Percentiles rank a stretch among this genome's conserved stretches.
These are phyloP conservation scores for Apamea sordens DNA, from an alignment of 2,888 invertebrate genomes.

Conservation along the genomic window DNA sequence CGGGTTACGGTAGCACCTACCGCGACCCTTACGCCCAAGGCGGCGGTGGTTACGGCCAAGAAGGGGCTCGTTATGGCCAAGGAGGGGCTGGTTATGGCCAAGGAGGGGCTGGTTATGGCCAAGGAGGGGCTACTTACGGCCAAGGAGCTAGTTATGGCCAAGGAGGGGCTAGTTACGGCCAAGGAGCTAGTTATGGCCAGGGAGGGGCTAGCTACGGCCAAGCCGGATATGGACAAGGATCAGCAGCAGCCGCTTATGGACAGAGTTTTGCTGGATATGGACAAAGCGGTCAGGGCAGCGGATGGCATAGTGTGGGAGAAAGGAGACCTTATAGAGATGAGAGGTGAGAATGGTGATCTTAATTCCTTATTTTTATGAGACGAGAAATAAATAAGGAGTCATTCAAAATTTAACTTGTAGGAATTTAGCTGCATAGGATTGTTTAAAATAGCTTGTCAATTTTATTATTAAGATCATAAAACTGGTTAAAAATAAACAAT, in stretches of 20 bases:
- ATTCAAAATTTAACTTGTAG: background rate
- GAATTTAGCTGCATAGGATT: background rate
- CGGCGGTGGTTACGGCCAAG: conserved; percentile 53
- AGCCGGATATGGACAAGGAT: conserved; percentile 44
- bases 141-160: conserved; percentile 37
- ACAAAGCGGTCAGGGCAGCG: conserved; percentile 72
- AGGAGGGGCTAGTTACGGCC: conserved; percentile 31
- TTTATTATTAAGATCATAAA: background rate
- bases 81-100: conserved; percentile 32
- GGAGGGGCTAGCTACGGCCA: conserved; percentile 22
- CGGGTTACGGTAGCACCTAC: conserved; percentile 53
- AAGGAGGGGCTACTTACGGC: conserved; percentile 23
- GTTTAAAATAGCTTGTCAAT: background rate
- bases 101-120: conserved; percentile 22
- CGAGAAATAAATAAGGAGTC: background rate
- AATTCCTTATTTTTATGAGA: background rate
- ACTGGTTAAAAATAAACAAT: background rate
- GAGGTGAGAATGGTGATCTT: conserved; percentile 71
- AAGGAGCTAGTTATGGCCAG: conserved; percentile 35
- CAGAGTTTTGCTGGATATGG: conserved; percentile 64
- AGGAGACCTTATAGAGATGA: conserved; percentile 87
- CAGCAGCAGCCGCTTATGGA: conserved; percentile 50
- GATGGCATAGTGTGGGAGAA: conserved; percentile 85
- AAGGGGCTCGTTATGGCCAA: conserved; percentile 30
- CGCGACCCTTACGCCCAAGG: conserved; percentile 70